Evolutionary conservation across 2,797 vertebrate species (phyloP), one percentile per base, ranked within the genome.

Genomic region (Pangasius djambal): DNA sequence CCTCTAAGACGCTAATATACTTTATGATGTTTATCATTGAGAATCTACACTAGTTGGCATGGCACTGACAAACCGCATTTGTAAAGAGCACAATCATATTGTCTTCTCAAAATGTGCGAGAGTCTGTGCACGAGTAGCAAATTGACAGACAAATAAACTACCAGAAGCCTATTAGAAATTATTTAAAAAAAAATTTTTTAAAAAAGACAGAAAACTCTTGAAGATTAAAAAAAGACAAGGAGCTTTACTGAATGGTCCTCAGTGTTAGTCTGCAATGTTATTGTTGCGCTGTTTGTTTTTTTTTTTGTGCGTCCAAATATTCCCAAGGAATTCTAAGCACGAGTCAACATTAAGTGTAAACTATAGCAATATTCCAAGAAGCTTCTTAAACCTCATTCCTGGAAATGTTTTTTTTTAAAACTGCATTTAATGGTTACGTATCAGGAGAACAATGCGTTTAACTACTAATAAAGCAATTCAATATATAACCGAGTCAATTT

Each of bases 291-390:
- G 48, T 52, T 55, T 78, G 75, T 78, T 78, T 78, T 48, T 52
- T 48, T 52, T 78, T 55, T 78, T 52, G 48, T 31, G 13, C 34
- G n/a, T 79, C 13, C 50, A 55, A 55, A 55, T 79, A 55, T 55
- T 55, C 48, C 16, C 50, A 79, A 52, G 77, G 77, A 78, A 57
- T 81, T 57, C 77, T 10, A 57, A 57, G n/a, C 52, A 59, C 18
- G n/a, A 34, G n/a, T 59, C 55, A 61, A 82, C 55, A 40, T 37
- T 61, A 82, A 82, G 31, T 25, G 4, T 82, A 82, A 82, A 59
- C 55, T 82, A 37, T 37, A 81, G 18, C 20, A 20, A 81, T 20
- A 13, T 12, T 81, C 78, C 31, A 57, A 13, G 55, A 20, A 25
- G 18, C 57, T 31, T 57, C 15, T 31, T 31, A 6, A 28, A 55